phyloP scores from a whole-genome alignment of 1,140 invertebrate species.

The Aphidius ervi region DNA sequence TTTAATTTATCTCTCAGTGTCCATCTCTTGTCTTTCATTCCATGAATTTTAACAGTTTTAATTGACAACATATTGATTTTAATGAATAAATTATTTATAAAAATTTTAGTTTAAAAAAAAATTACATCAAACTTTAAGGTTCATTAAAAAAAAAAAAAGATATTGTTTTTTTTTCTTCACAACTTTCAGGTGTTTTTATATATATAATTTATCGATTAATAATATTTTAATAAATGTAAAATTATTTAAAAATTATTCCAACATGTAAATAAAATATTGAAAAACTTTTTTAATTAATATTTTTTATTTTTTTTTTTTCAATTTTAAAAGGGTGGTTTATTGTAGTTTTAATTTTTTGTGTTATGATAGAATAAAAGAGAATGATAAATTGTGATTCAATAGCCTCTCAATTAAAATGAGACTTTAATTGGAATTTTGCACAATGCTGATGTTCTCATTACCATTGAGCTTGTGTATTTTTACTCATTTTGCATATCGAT shows the following conservation, averaged over 20 bases:
- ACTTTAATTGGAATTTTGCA: constrained; percentile 21
- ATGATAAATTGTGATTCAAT: constrained; percentile 18
- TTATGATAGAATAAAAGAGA: not conserved
- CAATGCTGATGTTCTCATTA: constrained; percentile 17
- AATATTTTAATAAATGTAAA: no score
- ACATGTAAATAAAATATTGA: no score
- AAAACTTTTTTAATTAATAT: no score
- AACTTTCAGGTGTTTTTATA: not conserved
- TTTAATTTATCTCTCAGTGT: constrained; percentile 60
- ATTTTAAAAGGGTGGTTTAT: no score
- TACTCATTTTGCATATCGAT: not conserved
- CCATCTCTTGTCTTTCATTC: constrained; percentile 60
- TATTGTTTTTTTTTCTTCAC: not conserved
- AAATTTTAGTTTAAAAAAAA: no score
- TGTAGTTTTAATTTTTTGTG: no score
- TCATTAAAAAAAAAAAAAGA: not conserved
- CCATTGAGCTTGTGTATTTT: not conserved
- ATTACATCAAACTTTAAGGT: not conserved
- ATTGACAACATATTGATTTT: constrained; percentile 51
- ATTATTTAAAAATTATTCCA: no score
- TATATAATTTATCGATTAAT: not conserved
- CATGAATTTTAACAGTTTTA: constrained; percentile 56
- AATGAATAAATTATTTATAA: not conserved
- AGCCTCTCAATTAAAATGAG: constrained; percentile 20
- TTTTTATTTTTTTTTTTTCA: no score